Evolutionary conservation across 2,888 invertebrate species (phyloP).

Genomic region (Andricus curvator): DNA sequence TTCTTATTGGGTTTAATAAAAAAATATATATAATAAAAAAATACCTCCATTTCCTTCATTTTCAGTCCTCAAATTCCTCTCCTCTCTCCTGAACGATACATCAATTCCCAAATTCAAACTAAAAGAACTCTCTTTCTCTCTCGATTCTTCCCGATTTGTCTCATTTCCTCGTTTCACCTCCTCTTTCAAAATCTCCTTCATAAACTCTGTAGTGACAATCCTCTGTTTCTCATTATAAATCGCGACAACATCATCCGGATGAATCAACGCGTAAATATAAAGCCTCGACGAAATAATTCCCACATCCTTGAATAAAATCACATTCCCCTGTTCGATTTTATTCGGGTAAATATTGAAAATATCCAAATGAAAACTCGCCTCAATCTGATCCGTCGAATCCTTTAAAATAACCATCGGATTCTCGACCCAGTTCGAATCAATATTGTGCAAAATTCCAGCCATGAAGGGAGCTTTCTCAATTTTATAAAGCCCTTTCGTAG

Average conservation of each 20-base stretch:
- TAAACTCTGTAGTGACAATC: slow-evolving; percentile 59
- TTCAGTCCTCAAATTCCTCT: neutral
- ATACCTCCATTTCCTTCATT: slow-evolving; percentile 9
- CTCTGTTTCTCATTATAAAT: slow-evolving; percentile 70
- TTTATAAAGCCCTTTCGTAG: slow-evolving; percentile 55
- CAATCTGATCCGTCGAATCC: slow-evolving; percentile 76
- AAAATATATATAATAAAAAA: too few relatives aligned
- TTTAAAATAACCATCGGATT: slow-evolving; percentile 74
- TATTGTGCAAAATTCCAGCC: slow-evolving; percentile 71
- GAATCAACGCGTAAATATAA: slow-evolving; percentile 64
- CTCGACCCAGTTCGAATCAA: slow-evolving; percentile 70
- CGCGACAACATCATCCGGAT: slow-evolving; percentile 68
- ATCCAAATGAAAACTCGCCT: slow-evolving; percentile 77
- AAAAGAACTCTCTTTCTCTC: neutral
- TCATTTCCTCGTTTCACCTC: slow-evolving; percentile 20
- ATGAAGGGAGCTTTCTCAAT: slow-evolving; percentile 71
- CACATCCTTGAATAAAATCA: slow-evolving; percentile 70
- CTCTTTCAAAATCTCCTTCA: slow-evolving; percentile 26
- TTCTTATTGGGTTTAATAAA: too few relatives aligned
- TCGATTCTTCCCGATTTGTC: neutral
- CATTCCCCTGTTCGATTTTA: slow-evolving; percentile 68
- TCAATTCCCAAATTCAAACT: neutral
- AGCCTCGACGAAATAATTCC: slow-evolving; percentile 64
- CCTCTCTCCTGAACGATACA: neutral
- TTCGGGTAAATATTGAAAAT: slow-evolving; percentile 74